A percentile compares a stretch with the other conserved stretches of the same genome.
Evolutionary conservation across 2,888 invertebrate species (phyloP).

Genomic region (Meiosimyza platycephala): DNA sequence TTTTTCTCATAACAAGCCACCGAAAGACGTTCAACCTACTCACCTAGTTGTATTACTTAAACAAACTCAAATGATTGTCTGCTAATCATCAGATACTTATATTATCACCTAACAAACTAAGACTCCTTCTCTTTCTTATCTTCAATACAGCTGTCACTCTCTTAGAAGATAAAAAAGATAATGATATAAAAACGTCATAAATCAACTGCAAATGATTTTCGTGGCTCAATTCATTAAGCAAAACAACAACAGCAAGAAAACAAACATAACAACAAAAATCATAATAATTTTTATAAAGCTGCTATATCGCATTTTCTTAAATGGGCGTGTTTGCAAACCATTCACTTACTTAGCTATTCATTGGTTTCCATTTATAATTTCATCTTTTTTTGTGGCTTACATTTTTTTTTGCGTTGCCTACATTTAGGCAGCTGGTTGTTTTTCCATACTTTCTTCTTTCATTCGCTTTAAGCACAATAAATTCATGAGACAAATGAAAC

Average conservation of each 20-base stretch:
- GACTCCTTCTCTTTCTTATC: background rate
- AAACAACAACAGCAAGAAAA: slow-evolving; percentile 11
- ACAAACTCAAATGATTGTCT: background rate
- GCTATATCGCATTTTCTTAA: background rate
- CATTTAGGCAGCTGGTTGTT: slow-evolving; percentile 5
- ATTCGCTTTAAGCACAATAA: slow-evolving; percentile 1
- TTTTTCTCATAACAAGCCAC: too few relatives aligned
- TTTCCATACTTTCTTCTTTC: too few relatives aligned
- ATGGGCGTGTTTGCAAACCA: slow-evolving; percentile 1
- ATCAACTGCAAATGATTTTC: slow-evolving; percentile 26
- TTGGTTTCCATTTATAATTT: slow-evolving; percentile 16
- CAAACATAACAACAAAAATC: slow-evolving; percentile 3
- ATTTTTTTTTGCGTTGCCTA: background rate
- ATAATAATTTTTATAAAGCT: background rate
- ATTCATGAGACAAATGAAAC: slow-evolving; percentile 22
- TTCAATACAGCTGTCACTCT: background rate
- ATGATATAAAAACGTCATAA: slow-evolving; percentile 7
- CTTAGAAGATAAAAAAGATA: background rate
- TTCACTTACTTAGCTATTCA: slow-evolving; percentile 9
- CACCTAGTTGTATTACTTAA: too few relatives aligned
- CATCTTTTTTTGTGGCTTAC: background rate
- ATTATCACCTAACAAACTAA: background rate
- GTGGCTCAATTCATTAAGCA: slow-evolving; percentile 30
- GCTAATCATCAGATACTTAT: slow-evolving; percentile 11
- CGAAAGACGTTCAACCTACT: too few relatives aligned